Evolutionary conservation across 2,797 vertebrate species (phyloP).

Genomic region (Nannoperca obscura): DNA sequence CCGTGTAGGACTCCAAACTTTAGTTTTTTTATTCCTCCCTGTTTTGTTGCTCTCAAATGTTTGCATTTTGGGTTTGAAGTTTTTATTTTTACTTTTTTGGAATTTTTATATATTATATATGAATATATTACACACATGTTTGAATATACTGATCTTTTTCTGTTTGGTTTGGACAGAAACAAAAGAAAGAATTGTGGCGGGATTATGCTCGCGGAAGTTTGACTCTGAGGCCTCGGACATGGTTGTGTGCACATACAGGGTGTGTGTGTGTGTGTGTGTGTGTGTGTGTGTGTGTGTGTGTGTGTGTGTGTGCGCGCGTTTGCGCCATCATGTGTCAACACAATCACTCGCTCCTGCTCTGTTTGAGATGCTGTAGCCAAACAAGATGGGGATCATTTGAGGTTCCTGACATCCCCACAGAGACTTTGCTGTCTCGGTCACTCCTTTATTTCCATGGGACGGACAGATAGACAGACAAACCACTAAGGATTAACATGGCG

Average conservation of each 20-base stretch:
- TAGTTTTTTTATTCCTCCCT: slow-evolving; percentile 27
- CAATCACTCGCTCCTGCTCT: slow-evolving; percentile 34
- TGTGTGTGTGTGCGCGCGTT: background rate
- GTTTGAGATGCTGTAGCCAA: slow-evolving; percentile 50
- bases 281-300: slow-evolving; percentile 4
- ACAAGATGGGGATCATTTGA: slow-evolving; percentile 28
- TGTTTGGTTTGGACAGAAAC: slow-evolving; percentile 55
- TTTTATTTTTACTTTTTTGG: slow-evolving; percentile 65
- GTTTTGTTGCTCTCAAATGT: slow-evolving; percentile 54
- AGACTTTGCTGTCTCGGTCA: slow-evolving; percentile 15
- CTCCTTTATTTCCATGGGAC: slow-evolving; percentile 27
- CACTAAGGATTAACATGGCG: slow-evolving; percentile 38
- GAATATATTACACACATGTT: slow-evolving; percentile 73
- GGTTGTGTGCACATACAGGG: slow-evolving; percentile 32
- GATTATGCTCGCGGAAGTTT: slow-evolving; percentile 27
- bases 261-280: slow-evolving; percentile 10
- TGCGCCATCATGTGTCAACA: slow-evolving; percentile 40
- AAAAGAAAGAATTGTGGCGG: slow-evolving; percentile 31
- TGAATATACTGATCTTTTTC: slow-evolving; percentile 71
- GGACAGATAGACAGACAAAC: slow-evolving; percentile 44
- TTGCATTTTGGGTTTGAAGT: slow-evolving; percentile 73
- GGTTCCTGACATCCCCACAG: slow-evolving; percentile 16
- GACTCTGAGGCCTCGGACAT: background rate
- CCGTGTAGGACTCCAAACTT: slow-evolving; percentile 82
- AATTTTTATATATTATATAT: slow-evolving; percentile 76